Evolutionary conservation across 2,888 invertebrate genomes (phyloP).

Genomic region (Cepaea hortensis): DNA sequence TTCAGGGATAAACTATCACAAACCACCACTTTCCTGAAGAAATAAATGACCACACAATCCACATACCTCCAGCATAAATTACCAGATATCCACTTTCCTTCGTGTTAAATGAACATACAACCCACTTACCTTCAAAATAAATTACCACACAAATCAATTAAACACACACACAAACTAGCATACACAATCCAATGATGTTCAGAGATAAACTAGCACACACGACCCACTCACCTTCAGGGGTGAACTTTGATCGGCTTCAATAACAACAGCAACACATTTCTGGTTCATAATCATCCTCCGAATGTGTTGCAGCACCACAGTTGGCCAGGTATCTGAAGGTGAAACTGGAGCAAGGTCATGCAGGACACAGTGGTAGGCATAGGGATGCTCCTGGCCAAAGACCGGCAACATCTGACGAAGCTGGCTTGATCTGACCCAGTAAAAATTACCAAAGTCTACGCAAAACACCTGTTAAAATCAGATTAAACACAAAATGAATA

Average conservation of each 20-base stretch:
- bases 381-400: slow-evolving; percentile 6
- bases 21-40: too few species aligned
- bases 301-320: slow-evolving; percentile 58
- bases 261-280: slow-evolving; percentile 13
- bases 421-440: slow-evolving; percentile 80
- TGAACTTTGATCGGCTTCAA: neutral
- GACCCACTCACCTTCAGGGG: neutral
- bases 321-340: slow-evolving; percentile 61
- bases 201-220: neutral
- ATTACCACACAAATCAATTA: neutral
- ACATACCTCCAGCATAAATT: too few species aligned
- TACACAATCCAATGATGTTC: neutral
- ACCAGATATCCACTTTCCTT: neutral
- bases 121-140: neutral
- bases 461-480: slow-evolving; percentile 80
- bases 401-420: slow-evolving; percentile 53
- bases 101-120: too few species aligned
- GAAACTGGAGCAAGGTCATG: slow-evolving; percentile 54
- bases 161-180: neutral
- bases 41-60: too few species aligned
- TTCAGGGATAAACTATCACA: too few species aligned
- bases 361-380: slow-evolving; percentile 28
- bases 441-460: slow-evolving; percentile 89
- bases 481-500: neutral
- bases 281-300: slow-evolving; percentile 60